phyloP scores from a whole-genome alignment of 2,113 vertebrate species.

The Pachypanchax playfairii region DNA sequence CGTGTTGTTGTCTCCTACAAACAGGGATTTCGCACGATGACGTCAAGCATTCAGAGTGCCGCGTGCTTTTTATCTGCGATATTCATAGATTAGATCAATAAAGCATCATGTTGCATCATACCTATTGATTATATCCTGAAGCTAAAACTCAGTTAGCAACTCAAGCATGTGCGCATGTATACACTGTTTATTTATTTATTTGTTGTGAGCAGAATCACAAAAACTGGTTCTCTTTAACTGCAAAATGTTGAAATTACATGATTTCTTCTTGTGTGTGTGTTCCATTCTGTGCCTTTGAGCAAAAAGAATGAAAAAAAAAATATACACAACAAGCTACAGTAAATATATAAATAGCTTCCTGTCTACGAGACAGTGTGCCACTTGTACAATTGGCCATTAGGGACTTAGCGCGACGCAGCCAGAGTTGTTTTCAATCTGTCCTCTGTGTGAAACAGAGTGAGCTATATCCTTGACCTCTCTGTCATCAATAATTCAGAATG shows the following conservation, averaged over 20 bases:
- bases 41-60: constrained; percentile 1
- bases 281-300: not conserved
- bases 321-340: not conserved
- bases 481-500: constrained; percentile 75
- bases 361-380: constrained; percentile 4
- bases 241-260: not conserved
- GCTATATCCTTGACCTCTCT: constrained; percentile 57
- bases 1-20: constrained; percentile 2
- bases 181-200: no score
- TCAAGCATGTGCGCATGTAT: not conserved
- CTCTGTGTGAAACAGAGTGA: constrained; percentile 24
- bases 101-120: constrained; percentile 15
- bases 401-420: constrained; percentile 30
- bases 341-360: not conserved
- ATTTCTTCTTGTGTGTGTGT: not conserved
- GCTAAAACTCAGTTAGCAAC: constrained; percentile 7
- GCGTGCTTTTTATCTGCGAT: constrained; percentile 7
- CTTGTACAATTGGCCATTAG: constrained; percentile 9
- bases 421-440: constrained; percentile 11
- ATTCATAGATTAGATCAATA: constrained; percentile 32
- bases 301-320: not conserved
- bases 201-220: not conserved
- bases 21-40: constrained; percentile 8
- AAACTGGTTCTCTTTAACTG: no score
- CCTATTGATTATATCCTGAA: constrained; percentile 33